A percentile compares a stretch with the other conserved stretches of the same genome.
These are phyloP conservation scores for Lithophane ornitopus DNA, from an alignment of 2,888 invertebrate genomes.

Conservation along the genomic window DNA sequence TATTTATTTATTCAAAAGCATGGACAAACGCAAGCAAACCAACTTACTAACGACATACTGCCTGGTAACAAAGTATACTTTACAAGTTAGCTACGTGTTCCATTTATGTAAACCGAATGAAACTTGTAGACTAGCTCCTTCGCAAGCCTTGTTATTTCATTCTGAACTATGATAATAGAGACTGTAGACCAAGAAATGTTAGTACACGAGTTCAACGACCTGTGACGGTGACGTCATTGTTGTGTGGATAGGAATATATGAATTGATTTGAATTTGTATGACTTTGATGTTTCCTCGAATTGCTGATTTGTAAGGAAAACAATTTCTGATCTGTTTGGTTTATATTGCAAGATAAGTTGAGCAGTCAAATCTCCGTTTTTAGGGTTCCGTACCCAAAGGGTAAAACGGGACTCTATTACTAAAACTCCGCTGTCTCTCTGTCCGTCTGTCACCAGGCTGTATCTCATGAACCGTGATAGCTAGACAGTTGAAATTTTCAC, in stretches of 20 bases:
- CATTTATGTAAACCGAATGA: constrained; percentile 39
- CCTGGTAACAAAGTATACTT: constrained; percentile 24
- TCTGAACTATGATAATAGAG: constrained; percentile 38
- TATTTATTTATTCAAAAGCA: constrained; percentile 15
- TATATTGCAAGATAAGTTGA: not conserved
- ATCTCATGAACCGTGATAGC: no score
- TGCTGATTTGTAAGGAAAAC: not conserved
- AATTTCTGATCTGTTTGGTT: not conserved
- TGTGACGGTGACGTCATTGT: constrained; percentile 8
- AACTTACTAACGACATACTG: constrained; percentile 29
- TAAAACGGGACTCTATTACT: no score
- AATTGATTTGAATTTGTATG: constrained; percentile 13
- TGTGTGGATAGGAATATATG: constrained; percentile 8
- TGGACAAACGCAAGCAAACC: not conserved
- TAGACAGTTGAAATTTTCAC: no score
- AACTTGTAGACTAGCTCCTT: constrained; percentile 32
- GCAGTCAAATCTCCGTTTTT: no score
- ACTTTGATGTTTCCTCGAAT: constrained; percentile 6
- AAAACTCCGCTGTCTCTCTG: no score
- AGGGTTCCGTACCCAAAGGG: no score
- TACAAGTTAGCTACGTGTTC: constrained; percentile 26
- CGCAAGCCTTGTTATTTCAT: constrained; percentile 47
- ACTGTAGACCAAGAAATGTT: constrained; percentile 31
- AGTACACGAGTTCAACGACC: constrained; percentile 30
- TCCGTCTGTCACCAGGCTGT: no score